Conservation (phyloP, 2,888 invertebrate species). For the Tinea pellionella region DNA sequence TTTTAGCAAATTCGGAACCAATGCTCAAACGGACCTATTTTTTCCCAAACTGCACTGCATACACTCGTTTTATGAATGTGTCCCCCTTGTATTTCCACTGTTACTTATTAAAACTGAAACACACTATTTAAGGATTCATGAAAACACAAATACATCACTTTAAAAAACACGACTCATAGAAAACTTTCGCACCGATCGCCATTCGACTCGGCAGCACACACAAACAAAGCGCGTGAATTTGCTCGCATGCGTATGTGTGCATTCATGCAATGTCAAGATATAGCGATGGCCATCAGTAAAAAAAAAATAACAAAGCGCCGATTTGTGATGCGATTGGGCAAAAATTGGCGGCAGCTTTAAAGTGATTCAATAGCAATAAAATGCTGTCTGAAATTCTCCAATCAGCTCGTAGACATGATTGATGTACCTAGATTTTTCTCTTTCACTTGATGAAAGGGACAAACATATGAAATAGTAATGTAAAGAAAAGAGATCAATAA, state of each 20-base stretch:
- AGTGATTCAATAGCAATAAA: constrained; percentile 44
- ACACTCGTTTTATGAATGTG: constrained; percentile 13
- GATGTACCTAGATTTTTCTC: constrained; percentile 19
- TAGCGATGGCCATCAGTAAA: constrained; percentile 27
- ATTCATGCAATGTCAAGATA: constrained; percentile 35
- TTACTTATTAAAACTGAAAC: constrained; percentile 8
- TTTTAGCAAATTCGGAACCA: neutral
- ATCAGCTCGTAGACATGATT: too few species aligned
- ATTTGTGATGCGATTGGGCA: constrained; percentile 37
- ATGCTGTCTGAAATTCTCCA: constrained; percentile 42
- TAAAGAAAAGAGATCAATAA: too few species aligned
- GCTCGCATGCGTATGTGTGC: constrained; percentile 40
- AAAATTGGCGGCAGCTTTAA: constrained; percentile 52
- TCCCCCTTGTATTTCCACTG: constrained; percentile 1
- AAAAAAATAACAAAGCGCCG: constrained; percentile 6
- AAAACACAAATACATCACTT: neutral
- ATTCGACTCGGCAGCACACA: constrained; percentile 17
- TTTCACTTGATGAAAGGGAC: too few species aligned
- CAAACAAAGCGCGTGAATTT: constrained; percentile 18
- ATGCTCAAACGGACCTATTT: constrained; percentile 17
- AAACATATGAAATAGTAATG: too few species aligned
- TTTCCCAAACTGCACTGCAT: constrained; percentile 11
- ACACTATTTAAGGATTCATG: neutral
- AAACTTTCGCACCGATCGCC: constrained; percentile 19
- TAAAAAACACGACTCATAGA: neutral